Base-by-base conservation (phyloP, 2,888 invertebrate species). In the Neoscelio sp. region DNA sequence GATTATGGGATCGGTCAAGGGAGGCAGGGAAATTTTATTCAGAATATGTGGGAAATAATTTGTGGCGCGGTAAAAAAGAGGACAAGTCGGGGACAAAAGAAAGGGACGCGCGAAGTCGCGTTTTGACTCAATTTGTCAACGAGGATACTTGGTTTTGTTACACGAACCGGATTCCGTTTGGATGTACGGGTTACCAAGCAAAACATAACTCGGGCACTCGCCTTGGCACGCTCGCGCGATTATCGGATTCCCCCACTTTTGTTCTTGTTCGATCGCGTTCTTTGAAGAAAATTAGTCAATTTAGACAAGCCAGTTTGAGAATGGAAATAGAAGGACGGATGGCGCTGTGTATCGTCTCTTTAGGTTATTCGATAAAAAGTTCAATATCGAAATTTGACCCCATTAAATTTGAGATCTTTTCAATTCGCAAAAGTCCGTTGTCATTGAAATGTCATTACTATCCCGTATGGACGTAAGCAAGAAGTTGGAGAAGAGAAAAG, bases 91-190 rank as follows among this genome's bases (percentile, higher is more conserved):
- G 7, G 15, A 12, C 28, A 30, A 71, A 50, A 35, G 28, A 30
- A 48, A 13, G 56, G 26, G 44, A 46, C 56, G 48, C 33, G 44
- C 20, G 23, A 42, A 50, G 23, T 46, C 48, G 18, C 26, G 68
- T 56, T 67, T 75, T 56, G 82, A 87, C 85, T 88, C 87, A 88
- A 89, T 89, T 88, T 89, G 88, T 88, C 88, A 88, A 88, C 82
- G 83, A 82, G 82, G 84, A 84, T 84, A 79, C 84, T 84, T 79
- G 85, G 87, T 87, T 88, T 87, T 87, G 86, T 87, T 84, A 85
- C 83, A 82, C 82, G 82, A 85, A 87, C 87, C 86, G 87, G 86
- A 88, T 88, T 88, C 88, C 88, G 78, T 85, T 86, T 85, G 83
- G 85, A 86, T 87, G 87, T 88, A 85, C 85, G 84, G 70, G 80